These are phyloP conservation scores for Loris lydekkerianus DNA, from an alignment of 2,797 vertebrate species.

Conservation along the genomic window DNA sequence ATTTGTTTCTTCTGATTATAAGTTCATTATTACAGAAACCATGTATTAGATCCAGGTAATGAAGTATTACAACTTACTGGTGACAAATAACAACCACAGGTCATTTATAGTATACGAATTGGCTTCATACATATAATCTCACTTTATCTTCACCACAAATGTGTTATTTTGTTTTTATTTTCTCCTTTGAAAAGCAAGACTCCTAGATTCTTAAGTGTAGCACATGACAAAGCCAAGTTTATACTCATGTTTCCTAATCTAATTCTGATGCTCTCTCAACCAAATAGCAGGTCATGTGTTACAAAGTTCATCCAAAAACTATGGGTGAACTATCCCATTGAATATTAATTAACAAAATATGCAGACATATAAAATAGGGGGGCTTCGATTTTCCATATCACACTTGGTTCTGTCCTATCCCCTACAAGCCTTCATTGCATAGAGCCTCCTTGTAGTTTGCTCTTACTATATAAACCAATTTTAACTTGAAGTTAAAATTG, in stretches of 20 bases:
- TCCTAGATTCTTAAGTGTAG: not conserved
- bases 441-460: not conserved
- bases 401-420: not conserved
- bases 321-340: not conserved
- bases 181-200: not conserved
- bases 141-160: not conserved
- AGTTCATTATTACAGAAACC: not conserved
- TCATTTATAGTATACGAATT: not conserved
- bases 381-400: not conserved
- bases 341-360: not conserved
- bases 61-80: not conserved
- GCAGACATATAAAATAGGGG: not conserved
- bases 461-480: not conserved
- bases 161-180: constrained; percentile 9
- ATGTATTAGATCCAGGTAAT: not conserved
- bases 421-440: not conserved
- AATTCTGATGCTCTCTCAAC: not conserved
- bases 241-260: not conserved
- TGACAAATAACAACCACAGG: not conserved
- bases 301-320: not conserved
- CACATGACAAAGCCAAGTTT: not conserved
- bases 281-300: not conserved
- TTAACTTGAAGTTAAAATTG: not conserved
- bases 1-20: not conserved
- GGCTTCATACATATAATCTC: not conserved